phyloP scores from a whole-genome alignment of 2,888 invertebrate species.

The Spodoptera exigua region DNA sequence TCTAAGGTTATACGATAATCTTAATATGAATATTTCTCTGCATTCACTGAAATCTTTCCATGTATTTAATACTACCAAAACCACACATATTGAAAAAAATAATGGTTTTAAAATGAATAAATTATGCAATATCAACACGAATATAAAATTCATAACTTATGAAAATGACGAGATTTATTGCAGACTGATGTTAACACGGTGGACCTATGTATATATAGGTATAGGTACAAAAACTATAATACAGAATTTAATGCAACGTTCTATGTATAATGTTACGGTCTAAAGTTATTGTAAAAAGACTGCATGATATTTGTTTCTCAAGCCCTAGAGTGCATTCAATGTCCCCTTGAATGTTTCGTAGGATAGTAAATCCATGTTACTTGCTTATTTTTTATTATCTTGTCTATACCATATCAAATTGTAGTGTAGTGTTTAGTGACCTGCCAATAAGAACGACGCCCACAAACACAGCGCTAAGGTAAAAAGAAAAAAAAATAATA shows the following conservation, averaged over 20 bases:
- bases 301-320: constrained; percentile 25
- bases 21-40: constrained; percentile 31
- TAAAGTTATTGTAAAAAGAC: constrained; percentile 35
- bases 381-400: no score
- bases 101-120: constrained; percentile 34
- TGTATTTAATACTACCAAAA: constrained; percentile 31
- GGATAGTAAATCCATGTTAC: no score
- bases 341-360: neutral
- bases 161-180: constrained; percentile 54
- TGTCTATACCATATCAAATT: no score
- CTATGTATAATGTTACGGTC: constrained; percentile 56
- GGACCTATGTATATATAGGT: constrained; percentile 38
- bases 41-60: constrained; percentile 53
- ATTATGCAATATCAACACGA: constrained; percentile 36
- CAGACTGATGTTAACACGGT: constrained; percentile 46
- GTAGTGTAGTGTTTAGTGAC: no score
- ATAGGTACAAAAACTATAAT: constrained; percentile 45
- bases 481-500: no score
- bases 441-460: no score
- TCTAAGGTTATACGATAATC: constrained; percentile 47
- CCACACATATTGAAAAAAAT: constrained; percentile 34
- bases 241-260: constrained; percentile 36
- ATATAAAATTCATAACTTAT: constrained; percentile 49
- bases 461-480: no score
- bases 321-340: constrained; percentile 15